Conservation (phyloP, 2,113 vertebrate genomes). For the Fregetta grallaria region DNA sequence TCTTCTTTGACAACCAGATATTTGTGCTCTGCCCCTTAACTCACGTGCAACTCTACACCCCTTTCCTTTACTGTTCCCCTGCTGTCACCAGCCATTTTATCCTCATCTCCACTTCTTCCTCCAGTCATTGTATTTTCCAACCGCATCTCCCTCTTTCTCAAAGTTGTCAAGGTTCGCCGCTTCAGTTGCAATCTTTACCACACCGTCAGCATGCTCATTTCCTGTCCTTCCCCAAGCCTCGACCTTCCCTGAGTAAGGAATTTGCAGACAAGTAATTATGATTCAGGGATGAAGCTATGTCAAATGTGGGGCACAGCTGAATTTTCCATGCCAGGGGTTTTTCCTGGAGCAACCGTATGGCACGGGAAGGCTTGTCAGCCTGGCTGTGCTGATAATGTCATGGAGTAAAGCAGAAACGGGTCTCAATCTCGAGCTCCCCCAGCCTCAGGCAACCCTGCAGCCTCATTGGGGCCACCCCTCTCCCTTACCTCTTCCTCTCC, state of each 20-base stretch:
- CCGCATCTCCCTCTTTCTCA: neutral
- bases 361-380: neutral
- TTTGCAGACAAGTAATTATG: neutral
- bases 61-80: neutral
- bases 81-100: neutral
- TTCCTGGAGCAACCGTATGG: neutral
- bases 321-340: rapidly evolving
- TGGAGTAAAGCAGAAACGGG: neutral
- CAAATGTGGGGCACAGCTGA: neutral
- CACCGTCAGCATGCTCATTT: neutral
- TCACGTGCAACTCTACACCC: neutral
- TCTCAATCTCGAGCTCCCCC: neutral
- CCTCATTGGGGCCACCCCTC: neutral
- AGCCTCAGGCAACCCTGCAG: neutral
- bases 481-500: neutral
- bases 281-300: neutral
- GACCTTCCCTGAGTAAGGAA: neutral
- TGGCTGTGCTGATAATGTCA: neutral
- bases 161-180: neutral
- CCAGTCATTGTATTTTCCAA: neutral
- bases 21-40: neutral
- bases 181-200: neutral
- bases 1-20: neutral
- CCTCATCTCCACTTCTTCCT: neutral
- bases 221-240: neutral